Base-by-base conservation (phyloP, 30 jellyfish, hydroid and myxozoan genomes). In the Clytia hemisphaerica region DNA sequence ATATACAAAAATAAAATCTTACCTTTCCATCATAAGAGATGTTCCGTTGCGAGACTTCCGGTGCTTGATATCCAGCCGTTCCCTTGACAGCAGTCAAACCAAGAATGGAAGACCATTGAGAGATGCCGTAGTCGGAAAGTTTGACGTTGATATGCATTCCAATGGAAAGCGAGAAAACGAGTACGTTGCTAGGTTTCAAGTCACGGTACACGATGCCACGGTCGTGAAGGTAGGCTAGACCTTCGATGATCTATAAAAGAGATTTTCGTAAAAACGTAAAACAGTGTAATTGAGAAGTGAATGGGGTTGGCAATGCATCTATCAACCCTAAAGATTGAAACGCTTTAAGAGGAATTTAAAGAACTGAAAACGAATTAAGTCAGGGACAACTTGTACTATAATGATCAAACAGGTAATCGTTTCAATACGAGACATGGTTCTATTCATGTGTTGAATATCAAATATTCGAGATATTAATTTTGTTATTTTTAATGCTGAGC, bases 131-230 rank as follows among this genome's bases (percentile, higher is more conserved):
- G 70, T 88, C 97, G 3, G 97, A 66, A 14, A 88, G 69, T 57
- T 88, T 88, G 2, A 92, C 97, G 67, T 79, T 88, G 66, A 78
- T 58, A 24, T 82, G 73, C 1, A 79, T 77, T 3, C 94, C 88
- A 78, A 79, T 64, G 1, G 97, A 79, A 34, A 79, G 65, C 10
- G 97, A 88, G 61, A 88, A 79, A 34, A 88, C 81, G 5, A 88
- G 88, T 45, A 88, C 70, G 75, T 88, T 88, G 78, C 97, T 78
- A 30, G 97, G 97, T 66, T 88, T 88, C 92, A 88, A 70, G 61
- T 88, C 97, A 2, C 97, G 97, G 71, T 88, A 80, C 7, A 79
- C 93, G 37, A 88, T 88, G 67, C 75, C 58, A 19, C 67, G 70
- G 24, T 67, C 49, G 48, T 88, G 97, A 5, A 88, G 92, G 45